Evolutionary conservation across 1,140 invertebrate species (phyloP).

Genomic region (Drosophila rhopaloa): DNA sequence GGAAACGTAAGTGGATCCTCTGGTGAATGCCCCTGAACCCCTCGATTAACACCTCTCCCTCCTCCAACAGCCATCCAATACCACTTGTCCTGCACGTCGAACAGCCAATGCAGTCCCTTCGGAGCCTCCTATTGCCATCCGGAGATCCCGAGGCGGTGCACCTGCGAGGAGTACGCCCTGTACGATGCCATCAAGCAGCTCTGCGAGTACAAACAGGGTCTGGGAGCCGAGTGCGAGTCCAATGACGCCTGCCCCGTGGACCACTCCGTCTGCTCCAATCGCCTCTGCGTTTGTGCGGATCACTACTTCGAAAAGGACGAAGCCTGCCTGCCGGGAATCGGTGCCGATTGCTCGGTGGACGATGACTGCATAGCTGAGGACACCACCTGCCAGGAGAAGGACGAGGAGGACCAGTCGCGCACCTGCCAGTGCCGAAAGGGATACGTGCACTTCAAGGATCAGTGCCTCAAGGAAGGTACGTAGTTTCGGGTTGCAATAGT

Average conservation of each 20-base stretch:
- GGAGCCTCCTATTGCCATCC: constrained; percentile 76
- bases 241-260: constrained; percentile 72
- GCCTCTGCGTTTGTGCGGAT: constrained; percentile 81
- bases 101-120: constrained; percentile 83
- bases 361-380: constrained; percentile 84
- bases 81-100: constrained; percentile 78
- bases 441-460: constrained; percentile 84
- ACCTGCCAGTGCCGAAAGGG: constrained; percentile 84
- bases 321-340: constrained; percentile 84
- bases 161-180: constrained; percentile 77
- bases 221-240: constrained; percentile 75
- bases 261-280: constrained; percentile 84
- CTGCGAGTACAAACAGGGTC: constrained; percentile 72
- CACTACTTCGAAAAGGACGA: constrained; percentile 82
- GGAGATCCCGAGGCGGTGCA: constrained; percentile 73
- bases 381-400: constrained; percentile 71
- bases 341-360: constrained; percentile 81
- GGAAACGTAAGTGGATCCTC: constrained; percentile 68
- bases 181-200: constrained; percentile 79
- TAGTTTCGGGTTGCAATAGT: not conserved
- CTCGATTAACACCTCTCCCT: not conserved
- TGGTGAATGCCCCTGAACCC: not conserved
- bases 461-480: constrained; percentile 84
- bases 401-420: constrained; percentile 43
- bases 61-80: constrained; percentile 74